These are phyloP conservation scores for Atta cephalotes DNA, from an alignment of 1,140 invertebrate genomes.

Conservation along the genomic window DNA sequence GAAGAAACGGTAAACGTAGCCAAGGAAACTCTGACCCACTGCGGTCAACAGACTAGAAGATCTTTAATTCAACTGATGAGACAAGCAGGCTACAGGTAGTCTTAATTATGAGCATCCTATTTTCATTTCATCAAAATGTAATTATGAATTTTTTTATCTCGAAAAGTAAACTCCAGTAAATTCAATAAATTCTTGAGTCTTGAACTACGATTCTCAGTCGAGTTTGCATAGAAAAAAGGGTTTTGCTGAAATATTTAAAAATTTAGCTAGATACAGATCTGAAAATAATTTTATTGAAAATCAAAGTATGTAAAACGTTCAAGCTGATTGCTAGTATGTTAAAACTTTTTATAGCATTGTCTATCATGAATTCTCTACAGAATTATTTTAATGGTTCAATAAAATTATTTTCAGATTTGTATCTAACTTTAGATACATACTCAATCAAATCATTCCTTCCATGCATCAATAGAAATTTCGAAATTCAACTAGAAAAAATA, in stretches of 20 bases:
- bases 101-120: neutral
- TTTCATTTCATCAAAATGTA: neutral
- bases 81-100: slow-evolving; percentile 79
- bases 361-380: too few relatives aligned
- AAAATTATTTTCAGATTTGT: too few relatives aligned
- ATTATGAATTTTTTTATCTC: neutral
- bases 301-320: too few relatives aligned
- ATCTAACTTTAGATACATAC: too few relatives aligned
- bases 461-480: neutral
- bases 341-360: too few relatives aligned
- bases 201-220: neutral
- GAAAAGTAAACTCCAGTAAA: neutral
- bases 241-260: too few relatives aligned
- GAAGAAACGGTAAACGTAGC: slow-evolving; percentile 78
- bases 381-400: too few relatives aligned
- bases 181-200: neutral
- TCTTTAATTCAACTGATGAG: slow-evolving; percentile 80
- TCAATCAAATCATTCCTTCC: too few relatives aligned
- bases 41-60: slow-evolving; percentile 78
- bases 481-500: neutral
- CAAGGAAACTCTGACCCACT: slow-evolving; percentile 77
- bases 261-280: too few relatives aligned
- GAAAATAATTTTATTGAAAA: too few relatives aligned
- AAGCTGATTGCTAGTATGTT: too few relatives aligned
- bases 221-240: neutral